Base-by-base conservation (phyloP, 2,113 vertebrate species). In the Thunnus thynnus region DNA sequence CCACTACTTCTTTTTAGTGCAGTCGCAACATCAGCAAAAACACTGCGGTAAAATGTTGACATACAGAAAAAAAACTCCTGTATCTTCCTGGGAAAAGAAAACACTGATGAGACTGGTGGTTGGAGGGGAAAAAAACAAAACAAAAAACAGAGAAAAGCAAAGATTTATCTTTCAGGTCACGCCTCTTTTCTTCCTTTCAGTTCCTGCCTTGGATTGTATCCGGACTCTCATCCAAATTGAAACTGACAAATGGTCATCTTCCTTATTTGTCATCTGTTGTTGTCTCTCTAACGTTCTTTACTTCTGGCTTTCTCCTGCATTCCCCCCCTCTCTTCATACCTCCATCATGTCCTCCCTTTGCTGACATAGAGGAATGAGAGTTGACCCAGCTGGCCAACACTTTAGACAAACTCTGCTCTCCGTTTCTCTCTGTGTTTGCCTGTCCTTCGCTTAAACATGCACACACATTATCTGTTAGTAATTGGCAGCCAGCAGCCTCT, bases 381-480 rank as follows among this genome's bases (percentile, higher is more conserved):
- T 64, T 88, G 64, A 82, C 58, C 82, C 65, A 50, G 75, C 75
- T 68, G 61, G 51, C 12, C 71, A 25, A 56, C 18, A 44, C 67
- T 82, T 78, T 6, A 48, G 36, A 78, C 27, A 46, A 83, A 58
- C 68, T 72, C 17, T 51, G 32, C 22, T 69, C 30, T 63, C 62
- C 47, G 44, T 72, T 25, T 56, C 62, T 57, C 47, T 58, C 16
- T 67, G 5, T 82, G 56, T 80, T 73, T 87, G 63, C 27, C 17
- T 57, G 16, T 58, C 27, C 4, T 8, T 54, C 62, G 1, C 44
- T 72, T 25, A 64, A 69, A 63, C 25, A n/a, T 27, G 32, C 71
- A 70, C 25, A 54, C 36, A 64, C 13, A 74, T 66, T 65, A 72
- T 85, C 67, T 55, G 56, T 72, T 62, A 50, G 69, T 87, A 58